phyloP scores from a whole-genome alignment of 1,140 invertebrate species.

The Triops longicaudatus region DNA sequence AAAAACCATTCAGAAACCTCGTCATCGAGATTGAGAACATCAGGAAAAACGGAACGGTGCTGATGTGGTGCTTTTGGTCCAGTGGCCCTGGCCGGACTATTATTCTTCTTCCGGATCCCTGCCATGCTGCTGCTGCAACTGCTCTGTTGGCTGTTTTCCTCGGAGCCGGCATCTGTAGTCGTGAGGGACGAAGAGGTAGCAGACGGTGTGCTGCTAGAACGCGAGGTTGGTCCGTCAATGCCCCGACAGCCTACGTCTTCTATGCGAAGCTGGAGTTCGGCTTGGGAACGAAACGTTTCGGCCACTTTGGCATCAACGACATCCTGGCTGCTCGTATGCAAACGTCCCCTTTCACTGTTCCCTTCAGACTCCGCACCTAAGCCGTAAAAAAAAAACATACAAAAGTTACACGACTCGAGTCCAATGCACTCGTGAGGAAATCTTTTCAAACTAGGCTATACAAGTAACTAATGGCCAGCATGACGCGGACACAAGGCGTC shows the following conservation, averaged over 20 bases:
- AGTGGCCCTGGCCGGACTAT: background rate
- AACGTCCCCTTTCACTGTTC: background rate
- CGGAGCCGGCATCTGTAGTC: conserved; percentile 5
- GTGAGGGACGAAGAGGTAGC: background rate
- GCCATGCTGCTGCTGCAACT: background rate
- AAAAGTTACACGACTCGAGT: background rate
- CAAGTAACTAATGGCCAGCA: background rate
- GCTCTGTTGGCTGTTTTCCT: background rate
- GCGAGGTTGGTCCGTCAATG: background rate
- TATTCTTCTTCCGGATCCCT: background rate
- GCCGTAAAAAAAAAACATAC: background rate
- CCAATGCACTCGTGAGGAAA: background rate
- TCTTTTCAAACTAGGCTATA: background rate
- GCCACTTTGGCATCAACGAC: background rate
- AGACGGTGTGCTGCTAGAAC: conserved; percentile 1
- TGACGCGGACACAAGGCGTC: no score
- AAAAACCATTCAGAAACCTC: background rate
- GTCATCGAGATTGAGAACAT: background rate
- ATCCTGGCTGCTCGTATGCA: background rate
- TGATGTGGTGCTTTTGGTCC: background rate
- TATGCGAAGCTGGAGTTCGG: conserved; percentile 1
- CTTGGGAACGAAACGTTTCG: conserved; percentile 1
- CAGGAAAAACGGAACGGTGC: background rate
- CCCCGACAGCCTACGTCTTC: conserved; percentile 4
- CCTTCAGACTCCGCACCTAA: background rate